phyloP scores from a whole-genome alignment of 1,140 invertebrate genomes.

The Hirudo medicinalis region DNA sequence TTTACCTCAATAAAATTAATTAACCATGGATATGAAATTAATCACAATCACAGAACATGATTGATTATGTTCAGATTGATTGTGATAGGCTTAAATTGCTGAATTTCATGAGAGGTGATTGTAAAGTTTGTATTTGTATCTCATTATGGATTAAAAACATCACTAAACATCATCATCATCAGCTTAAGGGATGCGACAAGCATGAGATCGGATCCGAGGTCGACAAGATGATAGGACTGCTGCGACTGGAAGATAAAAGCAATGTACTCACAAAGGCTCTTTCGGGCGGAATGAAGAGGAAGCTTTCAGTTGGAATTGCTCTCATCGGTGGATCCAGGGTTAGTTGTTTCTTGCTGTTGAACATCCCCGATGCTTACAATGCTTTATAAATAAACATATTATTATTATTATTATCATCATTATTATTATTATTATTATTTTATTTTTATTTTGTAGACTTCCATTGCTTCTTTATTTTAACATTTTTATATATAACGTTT shows the following conservation, averaged over 20 bases:
- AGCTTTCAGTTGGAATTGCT: slow-evolving; percentile 44
- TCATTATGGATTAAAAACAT: not conserved
- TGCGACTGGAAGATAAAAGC: slow-evolving; percentile 18
- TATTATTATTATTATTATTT: no score
- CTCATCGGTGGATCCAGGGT: slow-evolving; percentile 44
- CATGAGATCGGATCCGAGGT: not conserved
- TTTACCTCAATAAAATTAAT: no score
- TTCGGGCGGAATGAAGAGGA: slow-evolving; percentile 43
- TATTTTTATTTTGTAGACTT: not conserved
- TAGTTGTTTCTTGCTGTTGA: not conserved
- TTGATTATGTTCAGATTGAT: no score
- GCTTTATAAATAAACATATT: not conserved
- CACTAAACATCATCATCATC: not conserved
- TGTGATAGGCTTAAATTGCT: no score
- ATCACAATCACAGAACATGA: no score
- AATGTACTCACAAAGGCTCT: slow-evolving; percentile 24
- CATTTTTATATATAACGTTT: not conserved
- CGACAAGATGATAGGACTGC: slow-evolving; percentile 1
- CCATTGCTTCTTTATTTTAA: not conserved
- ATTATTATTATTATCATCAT: no score
- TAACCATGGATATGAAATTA: no score
- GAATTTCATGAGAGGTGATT: no score
- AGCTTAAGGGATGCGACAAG: slow-evolving; percentile 12
- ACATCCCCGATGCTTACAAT: no score
- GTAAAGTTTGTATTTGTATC: not conserved